Base-by-base conservation (phyloP, 2,113 vertebrate species). In the Thinocorus orbignyianus region DNA sequence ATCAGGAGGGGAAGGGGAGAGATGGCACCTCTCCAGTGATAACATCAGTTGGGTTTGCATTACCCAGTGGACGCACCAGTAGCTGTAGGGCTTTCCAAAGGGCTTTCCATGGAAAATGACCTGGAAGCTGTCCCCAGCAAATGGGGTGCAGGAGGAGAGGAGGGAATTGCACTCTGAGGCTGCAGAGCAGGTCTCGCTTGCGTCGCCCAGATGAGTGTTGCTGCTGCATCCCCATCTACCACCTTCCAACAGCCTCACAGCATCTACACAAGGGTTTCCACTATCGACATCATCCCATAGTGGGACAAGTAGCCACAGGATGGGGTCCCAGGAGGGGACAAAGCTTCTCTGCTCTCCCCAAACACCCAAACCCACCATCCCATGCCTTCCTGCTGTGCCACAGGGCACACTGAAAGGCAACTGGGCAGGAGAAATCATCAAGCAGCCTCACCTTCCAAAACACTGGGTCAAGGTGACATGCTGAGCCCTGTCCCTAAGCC, bases 21-120 rank as follows among this genome's bases (percentile, higher is more conserved):
- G 71, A 37, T 0, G 4, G 1, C 10, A 35, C 19, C 1, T 6
- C 54, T 60, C 28, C 72, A 52, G 64, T 0, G 3, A 19, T 11
- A 81, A 4, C 52, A 39, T 17, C 86, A 13, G 62, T 7, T 3
- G 2, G 2, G 25, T 35, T 24, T 0, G 0, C 8, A 12, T 35
- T 24, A 33, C 39, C 72, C 37, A 4, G 5, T 0, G 0, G 69
- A 42, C 65, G 41, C 61, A 15, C 2, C 4, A 4, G 31, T 25
- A 79, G 57, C 52, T 24, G 30, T 0, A 1, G 12, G 37, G 33
- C n/a, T 80, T 69, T 69, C 61, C 33, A 26, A 57, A 48, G 72
- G 64, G 41, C 41, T 41, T 41, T 41, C 81, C 1, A 3, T 4
- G 16, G 18, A n/a, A 73, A 77, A 60, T 19, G 4, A 71, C 37